These are phyloP conservation scores for Pseudonaja textilis DNA, from an alignment of 2,113 vertebrate species.

Conservation along the genomic window DNA sequence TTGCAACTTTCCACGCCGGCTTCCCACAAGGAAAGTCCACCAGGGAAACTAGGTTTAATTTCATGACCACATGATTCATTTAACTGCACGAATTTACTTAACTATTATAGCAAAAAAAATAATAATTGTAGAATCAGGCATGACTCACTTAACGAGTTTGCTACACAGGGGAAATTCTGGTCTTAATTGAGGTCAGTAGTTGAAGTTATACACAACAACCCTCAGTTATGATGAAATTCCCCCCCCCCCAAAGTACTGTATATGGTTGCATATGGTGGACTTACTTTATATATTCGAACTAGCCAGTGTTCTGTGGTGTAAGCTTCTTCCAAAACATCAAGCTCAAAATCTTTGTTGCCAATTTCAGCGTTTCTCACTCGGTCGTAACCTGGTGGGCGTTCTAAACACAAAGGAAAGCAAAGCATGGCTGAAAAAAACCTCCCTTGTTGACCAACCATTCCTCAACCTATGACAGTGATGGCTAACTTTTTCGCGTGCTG, in stretches of 20 bases:
- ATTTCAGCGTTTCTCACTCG: constrained; percentile 96
- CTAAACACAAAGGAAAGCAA: constrained; percentile 57
- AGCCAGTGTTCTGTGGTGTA: constrained; percentile 99
- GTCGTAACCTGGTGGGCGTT: constrained; percentile 97
- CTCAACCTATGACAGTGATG: not conserved
- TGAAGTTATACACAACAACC: not conserved
- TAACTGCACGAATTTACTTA: not conserved
- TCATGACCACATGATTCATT: not conserved
- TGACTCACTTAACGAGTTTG: not conserved
- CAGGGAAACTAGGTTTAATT: not conserved
- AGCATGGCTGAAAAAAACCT: not conserved
- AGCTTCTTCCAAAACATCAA: constrained; percentile 96
- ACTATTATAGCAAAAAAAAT: not conserved
- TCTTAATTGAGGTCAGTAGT: not conserved
- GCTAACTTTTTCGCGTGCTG: no score
- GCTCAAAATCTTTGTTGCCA: constrained; percentile 98
- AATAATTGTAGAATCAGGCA: not conserved
- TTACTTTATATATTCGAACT: constrained; percentile 98
- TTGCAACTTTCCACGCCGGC: not conserved
- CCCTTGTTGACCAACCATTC: rapidly evolving
- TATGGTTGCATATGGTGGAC: no score
- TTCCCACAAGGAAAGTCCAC: not conserved
- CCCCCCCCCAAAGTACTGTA: not conserved
- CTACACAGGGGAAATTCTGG: not conserved
- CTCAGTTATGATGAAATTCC: not conserved